Evolutionary conservation across 2,888 invertebrate genomes (phyloP).

Genomic region (Nematopogon swammerdamellus): DNA sequence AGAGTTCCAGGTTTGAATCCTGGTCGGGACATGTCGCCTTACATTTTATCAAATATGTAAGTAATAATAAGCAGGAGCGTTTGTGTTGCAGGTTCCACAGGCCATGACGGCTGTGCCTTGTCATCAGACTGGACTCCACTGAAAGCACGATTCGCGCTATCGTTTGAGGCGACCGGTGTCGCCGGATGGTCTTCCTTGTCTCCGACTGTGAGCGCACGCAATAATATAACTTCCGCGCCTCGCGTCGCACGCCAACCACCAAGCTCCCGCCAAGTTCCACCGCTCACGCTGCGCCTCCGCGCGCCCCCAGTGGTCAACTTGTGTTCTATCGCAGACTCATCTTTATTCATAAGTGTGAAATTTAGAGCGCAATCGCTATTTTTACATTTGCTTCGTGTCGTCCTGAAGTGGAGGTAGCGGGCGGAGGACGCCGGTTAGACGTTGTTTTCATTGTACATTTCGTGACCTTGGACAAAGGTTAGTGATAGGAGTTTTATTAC

Average conservation of each 20-base stretch:
- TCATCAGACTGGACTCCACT: slow-evolving; percentile 17
- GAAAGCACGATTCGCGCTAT: slow-evolving; percentile 18
- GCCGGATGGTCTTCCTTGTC: slow-evolving; percentile 3
- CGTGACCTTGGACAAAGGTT: slow-evolving; percentile 51
- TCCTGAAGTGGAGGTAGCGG: slow-evolving; percentile 26
- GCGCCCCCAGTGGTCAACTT: slow-evolving; percentile 29
- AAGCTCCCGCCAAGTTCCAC: slow-evolving; percentile 5
- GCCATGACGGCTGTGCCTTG: slow-evolving; percentile 52
- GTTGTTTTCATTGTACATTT: slow-evolving; percentile 41
- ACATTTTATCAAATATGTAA: too few species aligned
- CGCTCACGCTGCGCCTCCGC: slow-evolving; percentile 6
- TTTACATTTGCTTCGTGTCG: slow-evolving; percentile 23
- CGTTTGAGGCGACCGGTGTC: not conserved
- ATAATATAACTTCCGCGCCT: slow-evolving; percentile 1
- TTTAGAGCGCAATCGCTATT: slow-evolving; percentile 35
- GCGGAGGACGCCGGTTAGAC: slow-evolving; percentile 48
- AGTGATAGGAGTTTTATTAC: slow-evolving; percentile 29
- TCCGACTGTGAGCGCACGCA: slow-evolving; percentile 11
- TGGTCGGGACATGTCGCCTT: too few species aligned
- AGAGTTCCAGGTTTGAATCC: too few species aligned
- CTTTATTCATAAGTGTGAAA: slow-evolving; percentile 26
- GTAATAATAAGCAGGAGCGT: too few species aligned
- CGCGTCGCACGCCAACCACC: slow-evolving; percentile 9
- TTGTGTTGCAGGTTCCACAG: slow-evolving; percentile 47
- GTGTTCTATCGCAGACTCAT: slow-evolving; percentile 28